A percentile compares a stretch with the other conserved stretches of the same genome.
These are phyloP conservation scores for Pseudochromis fuscus DNA, from an alignment of 2,797 vertebrate genomes.

Conservation along the genomic window DNA sequence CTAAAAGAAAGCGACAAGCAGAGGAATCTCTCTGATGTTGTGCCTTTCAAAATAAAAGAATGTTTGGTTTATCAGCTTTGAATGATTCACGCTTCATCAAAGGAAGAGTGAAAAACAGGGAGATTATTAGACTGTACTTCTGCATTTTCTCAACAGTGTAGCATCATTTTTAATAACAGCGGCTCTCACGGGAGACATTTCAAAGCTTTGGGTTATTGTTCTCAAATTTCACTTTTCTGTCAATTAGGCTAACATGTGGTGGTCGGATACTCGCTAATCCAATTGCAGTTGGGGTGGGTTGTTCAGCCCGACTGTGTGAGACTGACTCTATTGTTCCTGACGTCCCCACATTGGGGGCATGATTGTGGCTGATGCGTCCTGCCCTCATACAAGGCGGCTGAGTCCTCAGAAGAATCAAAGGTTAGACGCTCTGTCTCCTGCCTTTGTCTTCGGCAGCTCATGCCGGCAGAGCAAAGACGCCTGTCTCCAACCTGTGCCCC, in stretches of 20 bases:
- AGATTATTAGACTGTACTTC: not conserved
- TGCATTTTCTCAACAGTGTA: slow-evolving; percentile 8
- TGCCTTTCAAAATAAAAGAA: slow-evolving; percentile 60
- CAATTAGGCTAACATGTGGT: slow-evolving; percentile 80
- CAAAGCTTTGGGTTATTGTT: slow-evolving; percentile 72
- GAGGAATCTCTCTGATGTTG: slow-evolving; percentile 47
- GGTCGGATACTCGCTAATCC: slow-evolving; percentile 82
- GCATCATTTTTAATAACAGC: slow-evolving; percentile 15
- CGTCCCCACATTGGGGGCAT: slow-evolving; percentile 78
- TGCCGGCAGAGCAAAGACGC: slow-evolving; percentile 83
- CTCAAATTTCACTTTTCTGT: slow-evolving; percentile 82
- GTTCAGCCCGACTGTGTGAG: slow-evolving; percentile 70
- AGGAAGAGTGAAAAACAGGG: slow-evolving; percentile 25
- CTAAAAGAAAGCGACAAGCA: slow-evolving; percentile 34
- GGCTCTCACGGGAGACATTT: slow-evolving; percentile 58
- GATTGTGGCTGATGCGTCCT: slow-evolving; percentile 80
- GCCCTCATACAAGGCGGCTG: slow-evolving; percentile 77
- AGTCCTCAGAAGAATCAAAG: slow-evolving; percentile 86
- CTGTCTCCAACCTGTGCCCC: slow-evolving; percentile 86
- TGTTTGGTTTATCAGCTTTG: slow-evolving; percentile 50
- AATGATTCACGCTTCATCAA: slow-evolving; percentile 50
- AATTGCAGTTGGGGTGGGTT: slow-evolving; percentile 69
- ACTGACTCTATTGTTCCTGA: slow-evolving; percentile 81
- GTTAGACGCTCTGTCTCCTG: slow-evolving; percentile 88
- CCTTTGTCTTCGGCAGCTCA: slow-evolving; percentile 83